A percentile compares a stretch with the other conserved stretches of the same genome.
Conservation (phyloP, 2,888 invertebrate species). For the Sipha maydis region DNA sequence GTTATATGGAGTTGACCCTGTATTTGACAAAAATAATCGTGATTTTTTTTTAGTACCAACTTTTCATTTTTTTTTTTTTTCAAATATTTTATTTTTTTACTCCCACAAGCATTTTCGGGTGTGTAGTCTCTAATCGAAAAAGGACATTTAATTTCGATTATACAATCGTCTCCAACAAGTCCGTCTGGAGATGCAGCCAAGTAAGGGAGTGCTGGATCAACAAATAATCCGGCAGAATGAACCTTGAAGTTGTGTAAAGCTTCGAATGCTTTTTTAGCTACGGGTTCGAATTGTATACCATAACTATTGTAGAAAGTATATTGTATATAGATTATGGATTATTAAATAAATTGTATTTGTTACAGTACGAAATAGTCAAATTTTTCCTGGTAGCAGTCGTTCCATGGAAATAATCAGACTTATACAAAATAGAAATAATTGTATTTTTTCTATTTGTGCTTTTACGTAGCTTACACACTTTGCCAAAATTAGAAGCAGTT, state of each 20-base stretch:
- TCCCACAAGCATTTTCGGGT: neutral
- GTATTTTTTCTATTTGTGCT: neutral
- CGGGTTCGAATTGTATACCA: slow-evolving; percentile 1
- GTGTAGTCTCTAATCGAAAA: neutral
- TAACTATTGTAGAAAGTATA: neutral
- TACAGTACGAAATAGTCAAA: neutral
- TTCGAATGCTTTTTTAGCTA: slow-evolving; percentile 23
- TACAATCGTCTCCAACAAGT: slow-evolving; percentile 21
- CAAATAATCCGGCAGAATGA: neutral
- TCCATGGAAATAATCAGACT: neutral
- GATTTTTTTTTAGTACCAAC: neutral
- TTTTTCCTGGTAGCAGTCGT: slow-evolving; percentile 12
- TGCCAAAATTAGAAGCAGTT: slow-evolving; percentile 19
- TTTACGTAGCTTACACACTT: slow-evolving; percentile 9
- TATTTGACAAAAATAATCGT: neutral
- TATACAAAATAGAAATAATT: neutral
- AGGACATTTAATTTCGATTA: slow-evolving; percentile 26
- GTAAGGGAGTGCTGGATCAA: neutral
- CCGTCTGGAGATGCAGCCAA: slow-evolving; percentile 38
- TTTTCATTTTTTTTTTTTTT: neutral
- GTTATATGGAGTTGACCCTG: slow-evolving; percentile 27
- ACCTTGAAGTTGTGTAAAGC: neutral
- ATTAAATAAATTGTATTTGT: neutral
- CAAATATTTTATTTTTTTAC: neutral
- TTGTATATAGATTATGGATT: neutral